Percentiles rank a stretch among this genome's conserved stretches.
phyloP scores from a whole-genome alignment of 2,888 invertebrate species.

The Carpatolechia fugitivella region DNA sequence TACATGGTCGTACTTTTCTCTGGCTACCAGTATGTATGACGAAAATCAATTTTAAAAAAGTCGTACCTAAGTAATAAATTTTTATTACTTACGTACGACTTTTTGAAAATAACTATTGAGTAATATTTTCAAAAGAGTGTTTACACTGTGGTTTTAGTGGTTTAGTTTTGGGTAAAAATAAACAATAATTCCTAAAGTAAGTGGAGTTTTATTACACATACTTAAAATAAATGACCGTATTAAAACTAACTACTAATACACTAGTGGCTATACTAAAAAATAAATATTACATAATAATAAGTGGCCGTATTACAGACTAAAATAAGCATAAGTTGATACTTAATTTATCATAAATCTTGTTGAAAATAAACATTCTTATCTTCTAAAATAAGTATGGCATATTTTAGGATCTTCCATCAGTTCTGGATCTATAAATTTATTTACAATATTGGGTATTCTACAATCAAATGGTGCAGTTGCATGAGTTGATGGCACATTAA shows the following conservation, averaged over 20 bases:
- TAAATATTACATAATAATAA: not conserved
- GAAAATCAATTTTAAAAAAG: not conserved
- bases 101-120: too few relatives aligned
- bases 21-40: conserved; percentile 27
- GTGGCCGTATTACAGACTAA: not conserved
- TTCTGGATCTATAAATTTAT: conserved; percentile 33
- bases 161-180: too few relatives aligned
- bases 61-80: not conserved
- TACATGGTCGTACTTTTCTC: conserved; percentile 54
- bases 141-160: too few relatives aligned
- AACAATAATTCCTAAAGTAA: not conserved
- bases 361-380: too few relatives aligned
- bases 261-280: too few relatives aligned
- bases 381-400: not conserved
- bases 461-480: conserved; percentile 35
- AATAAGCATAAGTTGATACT: too few relatives aligned
- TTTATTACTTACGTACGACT: too few relatives aligned
- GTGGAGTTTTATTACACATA: too few relatives aligned
- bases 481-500: conserved; percentile 36
- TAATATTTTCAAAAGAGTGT: too few relatives aligned
- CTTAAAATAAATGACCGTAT: conserved; percentile 29
- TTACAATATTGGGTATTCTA: conserved; percentile 45
- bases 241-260: not conserved
- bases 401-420: conserved; percentile 26
- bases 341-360: too few relatives aligned